These are phyloP conservation scores for Bufo bufo DNA, from an alignment of 2,113 vertebrate genomes.

Conservation along the genomic window DNA sequence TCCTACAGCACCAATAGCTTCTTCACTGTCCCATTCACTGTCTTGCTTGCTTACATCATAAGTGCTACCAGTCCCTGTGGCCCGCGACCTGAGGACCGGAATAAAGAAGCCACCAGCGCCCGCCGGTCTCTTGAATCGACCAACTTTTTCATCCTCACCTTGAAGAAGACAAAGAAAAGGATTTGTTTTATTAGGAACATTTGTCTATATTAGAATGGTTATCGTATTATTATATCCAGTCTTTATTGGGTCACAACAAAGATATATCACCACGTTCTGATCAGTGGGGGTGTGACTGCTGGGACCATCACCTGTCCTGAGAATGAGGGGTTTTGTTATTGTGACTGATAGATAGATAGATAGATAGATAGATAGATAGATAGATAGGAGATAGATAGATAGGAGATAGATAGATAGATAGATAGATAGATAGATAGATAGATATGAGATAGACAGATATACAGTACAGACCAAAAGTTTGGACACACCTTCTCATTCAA, in stretches of 20 bases:
- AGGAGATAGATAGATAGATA: neutral
- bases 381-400: neutral
- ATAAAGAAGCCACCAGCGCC: constrained; percentile 80
- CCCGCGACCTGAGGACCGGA: constrained; percentile 82
- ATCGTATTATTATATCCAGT: no score
- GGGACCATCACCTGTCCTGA: no score
- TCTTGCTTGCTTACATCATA: constrained; percentile 85
- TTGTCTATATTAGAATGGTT: no score
- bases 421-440: neutral
- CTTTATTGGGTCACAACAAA: neutral
- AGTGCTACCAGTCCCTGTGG: constrained; percentile 80
- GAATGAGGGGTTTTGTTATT: no score
- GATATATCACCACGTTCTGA: neutral
- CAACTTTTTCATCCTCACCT: constrained; percentile 80
- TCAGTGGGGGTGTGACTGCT: no score
- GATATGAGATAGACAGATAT: neutral
- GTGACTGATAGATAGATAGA: neutral
- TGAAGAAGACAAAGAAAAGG: constrained; percentile 24
- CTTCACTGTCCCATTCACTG: constrained; percentile 80
- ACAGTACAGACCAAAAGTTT: no score
- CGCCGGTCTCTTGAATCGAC: constrained; percentile 74
- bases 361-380: neutral
- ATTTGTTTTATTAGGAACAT: neutral
- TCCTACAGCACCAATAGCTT: constrained; percentile 72
- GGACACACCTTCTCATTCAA: no score